Base-by-base conservation (phyloP, 92 coral and sea anemone species). In the Blastomussa wellsi region DNA sequence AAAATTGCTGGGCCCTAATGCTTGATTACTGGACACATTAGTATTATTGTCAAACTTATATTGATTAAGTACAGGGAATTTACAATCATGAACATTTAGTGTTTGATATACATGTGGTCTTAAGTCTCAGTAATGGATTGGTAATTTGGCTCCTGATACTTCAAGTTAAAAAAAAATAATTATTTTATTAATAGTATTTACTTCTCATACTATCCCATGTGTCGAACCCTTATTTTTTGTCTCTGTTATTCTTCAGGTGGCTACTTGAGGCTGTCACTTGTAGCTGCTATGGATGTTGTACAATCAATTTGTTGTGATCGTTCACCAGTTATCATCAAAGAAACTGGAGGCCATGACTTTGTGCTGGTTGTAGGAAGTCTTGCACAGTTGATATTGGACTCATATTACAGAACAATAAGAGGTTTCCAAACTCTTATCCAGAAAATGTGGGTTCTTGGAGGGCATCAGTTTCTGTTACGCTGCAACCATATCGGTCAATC, bases 401-500 rank as follows among this genome's bases (percentile, higher is more conserved):
- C 92, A 39, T 86, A 92, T 79, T 96, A 95, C 83, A 96, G 99
- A 48, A 96, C 96, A 47, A 93, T 96, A 73, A 90, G 94, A 31
- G 99, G 99, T 37, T 96, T 96, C 89, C 99, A 96, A 81, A 89
- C 97, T 9, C 93, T 96, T 28, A 49, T 96, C 24, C 99, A 96
- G 79, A 96, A 95, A 77, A 96, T 96, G 99, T 96, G 99, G 99
- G 98, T 96, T 3, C 89, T 96, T 78, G 95, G 98, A 44, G 99
- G 99, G 12, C 99, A 96, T 84, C 99, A 98, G 57, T 96, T 96
- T 55, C 92, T 88, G 20, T 88, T 88, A 68, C 95, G 99, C 47
- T 95, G 94, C 74, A 91, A 94, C 15, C 99, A 96, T 75, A 88
- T 94, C 74, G 86, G 85, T 26, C 64, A 81, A 28, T 73, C 87